Evolutionary conservation across 2,113 vertebrate genomes (phyloP).

Genomic region (Halichoeres trimaculatus): DNA sequence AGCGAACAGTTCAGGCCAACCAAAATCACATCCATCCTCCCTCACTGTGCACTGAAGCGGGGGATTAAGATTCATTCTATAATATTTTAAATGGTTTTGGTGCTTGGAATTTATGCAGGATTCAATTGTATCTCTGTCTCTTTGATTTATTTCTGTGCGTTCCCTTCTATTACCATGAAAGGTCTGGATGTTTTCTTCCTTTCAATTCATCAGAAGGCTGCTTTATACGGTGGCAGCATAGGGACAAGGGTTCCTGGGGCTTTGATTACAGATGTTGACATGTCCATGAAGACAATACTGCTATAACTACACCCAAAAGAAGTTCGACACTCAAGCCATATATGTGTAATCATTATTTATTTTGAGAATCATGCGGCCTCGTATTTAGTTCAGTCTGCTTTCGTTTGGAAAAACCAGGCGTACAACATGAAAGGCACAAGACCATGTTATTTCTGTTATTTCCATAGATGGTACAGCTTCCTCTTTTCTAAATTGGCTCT

Average conservation of each 20-base stretch:
- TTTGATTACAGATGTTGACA: constrained; percentile 18
- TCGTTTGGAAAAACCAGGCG: background rate
- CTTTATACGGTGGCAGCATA: constrained; percentile 47
- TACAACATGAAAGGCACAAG: background rate
- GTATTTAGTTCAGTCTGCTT: background rate
- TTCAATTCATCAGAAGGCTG: constrained; percentile 42
- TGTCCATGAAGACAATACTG: constrained; percentile 36
- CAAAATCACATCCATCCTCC: constrained; percentile 48
- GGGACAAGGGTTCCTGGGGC: constrained; percentile 28
- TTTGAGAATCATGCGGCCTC: background rate
- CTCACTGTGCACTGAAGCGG: constrained; percentile 55
- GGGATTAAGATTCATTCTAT: constrained; percentile 76
- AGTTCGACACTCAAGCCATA: constrained; percentile 6
- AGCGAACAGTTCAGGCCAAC: constrained; percentile 40
- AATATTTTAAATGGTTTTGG: constrained; percentile 74
- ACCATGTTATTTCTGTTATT: background rate
- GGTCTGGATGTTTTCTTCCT: constrained; percentile 35
- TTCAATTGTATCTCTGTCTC: constrained; percentile 78
- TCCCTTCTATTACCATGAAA: constrained; percentile 73
- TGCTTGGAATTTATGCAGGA: constrained; percentile 69
- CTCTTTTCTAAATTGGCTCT: background rate
- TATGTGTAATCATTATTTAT: constrained; percentile 16
- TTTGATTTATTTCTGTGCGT: constrained; percentile 81
- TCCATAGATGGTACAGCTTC: background rate
- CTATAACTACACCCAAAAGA: constrained; percentile 27